Percentiles rank a stretch among this genome's conserved stretches.
Conservation (phyloP, 2,797 vertebrate genomes). For the Poecilia picta region DNA sequence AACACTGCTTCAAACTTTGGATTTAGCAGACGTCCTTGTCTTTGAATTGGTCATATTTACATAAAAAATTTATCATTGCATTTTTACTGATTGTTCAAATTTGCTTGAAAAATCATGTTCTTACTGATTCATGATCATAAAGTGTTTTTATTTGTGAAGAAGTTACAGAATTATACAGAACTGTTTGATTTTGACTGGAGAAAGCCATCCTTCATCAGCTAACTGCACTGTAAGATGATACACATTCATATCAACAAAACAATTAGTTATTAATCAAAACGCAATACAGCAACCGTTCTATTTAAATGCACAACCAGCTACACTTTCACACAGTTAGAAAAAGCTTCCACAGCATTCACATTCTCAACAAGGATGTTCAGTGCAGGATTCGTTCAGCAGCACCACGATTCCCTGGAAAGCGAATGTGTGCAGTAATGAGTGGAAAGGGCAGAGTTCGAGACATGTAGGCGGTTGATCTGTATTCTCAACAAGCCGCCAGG, state of each 20-base stretch:
- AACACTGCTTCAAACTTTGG: neutral
- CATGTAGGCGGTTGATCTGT: conserved; percentile 68
- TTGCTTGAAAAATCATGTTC: neutral
- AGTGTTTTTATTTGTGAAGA: neutral
- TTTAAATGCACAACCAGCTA: neutral
- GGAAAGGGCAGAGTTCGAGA: conserved; percentile 64
- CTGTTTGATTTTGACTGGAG: neutral
- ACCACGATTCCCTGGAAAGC: conserved; percentile 48
- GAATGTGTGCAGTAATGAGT: conserved; percentile 73
- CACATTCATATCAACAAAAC: neutral
- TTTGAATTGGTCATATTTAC: neutral
- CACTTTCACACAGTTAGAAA: neutral
- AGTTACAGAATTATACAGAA: neutral
- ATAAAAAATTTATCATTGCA: neutral
- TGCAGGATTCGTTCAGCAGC: conserved; percentile 39
- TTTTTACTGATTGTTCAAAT: neutral
- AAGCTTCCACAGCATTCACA: conserved; percentile 8
- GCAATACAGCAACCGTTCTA: neutral
- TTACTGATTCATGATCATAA: neutral
- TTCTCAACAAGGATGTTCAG: conserved; percentile 37
- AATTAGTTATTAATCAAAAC: neutral
- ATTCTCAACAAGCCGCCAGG: conserved; percentile 64
- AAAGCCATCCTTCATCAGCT: neutral
- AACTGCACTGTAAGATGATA: neutral
- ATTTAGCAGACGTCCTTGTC: neutral